A percentile compares a stretch with the other conserved stretches of the same genome.
These are phyloP conservation scores for Notocelia uddmanniana DNA, from an alignment of 2,888 invertebrate genomes.

Conservation along the genomic window DNA sequence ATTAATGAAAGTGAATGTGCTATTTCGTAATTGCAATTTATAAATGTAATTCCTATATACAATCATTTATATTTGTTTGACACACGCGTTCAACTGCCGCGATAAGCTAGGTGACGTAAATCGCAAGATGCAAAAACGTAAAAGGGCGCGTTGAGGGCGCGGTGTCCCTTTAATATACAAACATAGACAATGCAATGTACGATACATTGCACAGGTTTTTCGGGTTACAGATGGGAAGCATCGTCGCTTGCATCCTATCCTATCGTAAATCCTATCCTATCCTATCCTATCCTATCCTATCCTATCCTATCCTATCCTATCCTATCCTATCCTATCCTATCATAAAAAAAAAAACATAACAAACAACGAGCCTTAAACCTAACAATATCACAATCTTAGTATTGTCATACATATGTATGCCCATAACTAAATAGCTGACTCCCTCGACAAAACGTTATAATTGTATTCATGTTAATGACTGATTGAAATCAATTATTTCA, in stretches of 20 bases:
- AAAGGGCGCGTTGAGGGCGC: not conserved
- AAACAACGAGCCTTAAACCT: not conserved
- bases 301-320: no score
- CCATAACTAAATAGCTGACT: not conserved
- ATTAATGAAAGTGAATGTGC: constrained; percentile 25
- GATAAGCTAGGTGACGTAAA: not conserved
- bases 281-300: no score
- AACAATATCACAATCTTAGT: not conserved
- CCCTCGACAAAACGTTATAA: not conserved
- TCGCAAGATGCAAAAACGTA: not conserved
- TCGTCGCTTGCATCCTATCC: no score
- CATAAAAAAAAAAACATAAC: not conserved
- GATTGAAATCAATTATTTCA: not conserved
- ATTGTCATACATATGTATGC: not conserved
- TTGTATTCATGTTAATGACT: not conserved
- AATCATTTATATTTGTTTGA: not conserved
- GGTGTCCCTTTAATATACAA: no score
- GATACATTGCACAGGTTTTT: no score
- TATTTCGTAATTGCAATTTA: constrained; percentile 12
- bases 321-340: no score
- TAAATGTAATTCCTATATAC: not conserved
- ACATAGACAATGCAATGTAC: no score
- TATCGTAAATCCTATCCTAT: no score
- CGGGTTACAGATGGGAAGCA: no score
- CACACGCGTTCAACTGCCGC: not conserved